phyloP scores from a whole-genome alignment of 2,113 vertebrate species.

The Oreocharis arfaki region DNA sequence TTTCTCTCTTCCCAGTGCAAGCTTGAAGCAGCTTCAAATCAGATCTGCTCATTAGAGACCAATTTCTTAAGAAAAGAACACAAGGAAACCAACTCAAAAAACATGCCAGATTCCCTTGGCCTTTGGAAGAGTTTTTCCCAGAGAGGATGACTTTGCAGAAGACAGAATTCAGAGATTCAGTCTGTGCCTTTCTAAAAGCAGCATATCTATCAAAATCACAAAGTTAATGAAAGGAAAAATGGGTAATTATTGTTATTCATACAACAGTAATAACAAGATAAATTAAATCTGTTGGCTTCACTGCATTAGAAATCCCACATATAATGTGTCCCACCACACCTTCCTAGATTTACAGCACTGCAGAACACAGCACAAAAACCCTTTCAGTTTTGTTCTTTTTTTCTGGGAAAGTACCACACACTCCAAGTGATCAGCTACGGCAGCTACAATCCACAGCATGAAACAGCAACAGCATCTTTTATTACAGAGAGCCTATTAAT shows the following conservation, averaged over 20 bases:
- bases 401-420: background rate
- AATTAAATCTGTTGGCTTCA: background rate
- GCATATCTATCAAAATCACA: background rate
- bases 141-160: background rate
- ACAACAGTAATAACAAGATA: background rate
- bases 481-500: background rate
- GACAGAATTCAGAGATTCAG: background rate
- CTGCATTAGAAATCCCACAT: background rate
- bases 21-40: background rate
- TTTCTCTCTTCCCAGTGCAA: background rate
- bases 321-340: background rate
- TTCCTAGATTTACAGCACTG: background rate
- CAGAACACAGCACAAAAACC: background rate
- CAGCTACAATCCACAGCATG: background rate
- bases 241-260: background rate
- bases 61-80: background rate
- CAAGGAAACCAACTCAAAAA: background rate
- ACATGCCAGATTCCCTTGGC: background rate
- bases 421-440: background rate
- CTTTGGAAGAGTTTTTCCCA: background rate
- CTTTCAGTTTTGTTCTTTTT: background rate
- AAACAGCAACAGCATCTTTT: background rate
- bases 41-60: background rate
- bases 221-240: background rate
- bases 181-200: background rate